Evolutionary conservation across 2,797 vertebrate species (phyloP).

Genomic region (Tenualosa thibaudeaui): DNA sequence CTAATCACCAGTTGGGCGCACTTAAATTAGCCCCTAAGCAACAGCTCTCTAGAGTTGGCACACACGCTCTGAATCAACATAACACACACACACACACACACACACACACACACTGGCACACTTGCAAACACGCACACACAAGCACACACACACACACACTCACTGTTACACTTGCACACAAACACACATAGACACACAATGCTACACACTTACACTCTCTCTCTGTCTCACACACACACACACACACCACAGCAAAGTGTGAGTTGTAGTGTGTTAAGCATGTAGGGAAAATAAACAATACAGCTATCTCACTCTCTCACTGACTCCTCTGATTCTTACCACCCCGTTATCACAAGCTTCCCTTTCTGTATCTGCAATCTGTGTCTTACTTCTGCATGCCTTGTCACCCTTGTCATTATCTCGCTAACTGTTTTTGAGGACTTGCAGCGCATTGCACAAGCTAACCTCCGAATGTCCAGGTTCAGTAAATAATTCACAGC

Average conservation of each 20-base stretch:
- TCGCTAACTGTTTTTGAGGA: neutral
- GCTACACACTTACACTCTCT: no score
- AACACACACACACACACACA: constrained; percentile 26
- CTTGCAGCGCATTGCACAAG: neutral
- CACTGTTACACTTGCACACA: neutral
- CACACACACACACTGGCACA: constrained; percentile 22
- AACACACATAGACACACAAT: neutral
- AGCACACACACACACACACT: neutral
- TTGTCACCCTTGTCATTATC: neutral
- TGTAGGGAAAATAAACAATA: neutral
- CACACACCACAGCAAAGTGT: neutral
- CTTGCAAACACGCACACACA: neutral
- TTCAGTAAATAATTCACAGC: neutral
- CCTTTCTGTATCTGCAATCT: neutral
- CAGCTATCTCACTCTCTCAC: neutral
- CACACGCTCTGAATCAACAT: constrained; percentile 66
- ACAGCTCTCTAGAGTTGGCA: constrained; percentile 63
- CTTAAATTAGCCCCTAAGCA: constrained; percentile 77
- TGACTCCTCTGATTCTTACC: neutral
- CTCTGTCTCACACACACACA: no score
- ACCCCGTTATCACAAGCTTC: neutral
- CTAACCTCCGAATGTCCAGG: constrained; percentile 3
- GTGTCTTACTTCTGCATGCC: neutral
- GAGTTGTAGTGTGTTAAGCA: neutral
- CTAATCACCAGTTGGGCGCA: constrained; percentile 79